Evolutionary conservation across 2,797 vertebrate genomes (phyloP).

Genomic region (Nannoperca australis): DNA sequence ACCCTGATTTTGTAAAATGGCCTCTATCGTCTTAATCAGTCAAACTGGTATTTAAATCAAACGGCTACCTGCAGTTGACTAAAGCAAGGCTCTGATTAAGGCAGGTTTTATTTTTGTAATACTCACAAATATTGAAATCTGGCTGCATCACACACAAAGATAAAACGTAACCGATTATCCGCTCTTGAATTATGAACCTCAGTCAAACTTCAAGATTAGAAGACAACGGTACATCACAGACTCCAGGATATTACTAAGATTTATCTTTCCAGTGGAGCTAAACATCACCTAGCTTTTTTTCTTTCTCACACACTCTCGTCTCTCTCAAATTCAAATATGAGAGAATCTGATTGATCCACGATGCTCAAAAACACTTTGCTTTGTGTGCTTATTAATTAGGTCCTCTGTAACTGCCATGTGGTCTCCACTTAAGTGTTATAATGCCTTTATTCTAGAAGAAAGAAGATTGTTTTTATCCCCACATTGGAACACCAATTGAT

Average conservation of each 20-base stretch:
- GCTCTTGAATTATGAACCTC: conserved; percentile 40
- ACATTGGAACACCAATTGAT: not conserved
- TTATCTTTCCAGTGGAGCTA: conserved; percentile 36
- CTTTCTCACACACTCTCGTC: not conserved
- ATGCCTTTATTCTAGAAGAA: not conserved
- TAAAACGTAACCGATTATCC: conserved; percentile 28
- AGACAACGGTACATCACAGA: conserved; percentile 44
- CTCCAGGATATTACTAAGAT: conserved; percentile 51
- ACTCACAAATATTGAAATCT: conserved; percentile 26
- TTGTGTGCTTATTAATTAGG: conserved; percentile 26
- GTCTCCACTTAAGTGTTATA: conserved; percentile 1
- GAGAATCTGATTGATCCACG: conserved; percentile 20
- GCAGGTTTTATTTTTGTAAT: not conserved
- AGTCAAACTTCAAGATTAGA: conserved; percentile 46
- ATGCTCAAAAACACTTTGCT: conserved; percentile 11
- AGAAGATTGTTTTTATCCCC: not conserved
- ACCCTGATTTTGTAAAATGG: not conserved
- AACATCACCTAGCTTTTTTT: not conserved
- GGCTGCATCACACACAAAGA: conserved; percentile 15
- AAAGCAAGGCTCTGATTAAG: conserved; percentile 23
- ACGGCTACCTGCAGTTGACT: conserved; percentile 13
- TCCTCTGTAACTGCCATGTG: conserved; percentile 4
- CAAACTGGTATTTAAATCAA: conserved; percentile 26
- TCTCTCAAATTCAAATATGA: conserved; percentile 22
- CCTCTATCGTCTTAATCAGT: conserved; percentile 27